Evolutionary conservation across 1,140 invertebrate genomes (phyloP), one percentile per base, ranked within the genome.

Genomic region (Triops longicaudatus): DNA sequence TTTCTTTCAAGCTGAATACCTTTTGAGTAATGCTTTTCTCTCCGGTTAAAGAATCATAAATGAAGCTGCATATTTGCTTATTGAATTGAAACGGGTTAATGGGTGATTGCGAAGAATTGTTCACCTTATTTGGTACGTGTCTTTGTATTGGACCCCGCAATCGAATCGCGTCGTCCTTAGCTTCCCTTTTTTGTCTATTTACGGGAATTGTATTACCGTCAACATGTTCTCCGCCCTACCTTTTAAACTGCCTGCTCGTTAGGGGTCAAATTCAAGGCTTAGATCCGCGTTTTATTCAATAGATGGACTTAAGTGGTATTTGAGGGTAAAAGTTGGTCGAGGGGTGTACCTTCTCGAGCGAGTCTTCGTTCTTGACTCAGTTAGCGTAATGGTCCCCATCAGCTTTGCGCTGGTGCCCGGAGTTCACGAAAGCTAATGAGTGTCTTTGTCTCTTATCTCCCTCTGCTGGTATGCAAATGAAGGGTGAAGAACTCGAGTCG

Each of bases 321-420:
- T 37, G 31, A 37, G 7, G 31, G 31, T 37, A 37, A 37, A 37
- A 37, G 31, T 37, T 37, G 31, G 31, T 37, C 2, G 22, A 14
- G 22, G 6, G 44, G 50, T 6, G 50, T 10, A 6, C 50, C 7
- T 37, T 37, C 31, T 37, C 31, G 31, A 37, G 31, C 31, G 31
- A 37, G 31, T 37, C 31, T 37, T 37, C 31, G 31, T 37, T 37
- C n/a, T 63, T 63, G 0, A 63, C 10, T 63, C 1, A 63, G 50
- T 63, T 63, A 63, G 50, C 17, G 50, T 63, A 63, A 63, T 63
- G 50, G 50, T 63, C 50, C n/a, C 50, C 50, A n/a, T 63, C 50
- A 63, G 50, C 50, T 63, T n/a, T 22, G 17, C 50, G 50, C 50
- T n/a, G 50, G 31, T 37, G 31, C 31, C 2, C 31, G 17, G 50